Evolutionary conservation across 2,113 vertebrate genomes (phyloP).

Genomic region (Enhydra lutris): DNA sequence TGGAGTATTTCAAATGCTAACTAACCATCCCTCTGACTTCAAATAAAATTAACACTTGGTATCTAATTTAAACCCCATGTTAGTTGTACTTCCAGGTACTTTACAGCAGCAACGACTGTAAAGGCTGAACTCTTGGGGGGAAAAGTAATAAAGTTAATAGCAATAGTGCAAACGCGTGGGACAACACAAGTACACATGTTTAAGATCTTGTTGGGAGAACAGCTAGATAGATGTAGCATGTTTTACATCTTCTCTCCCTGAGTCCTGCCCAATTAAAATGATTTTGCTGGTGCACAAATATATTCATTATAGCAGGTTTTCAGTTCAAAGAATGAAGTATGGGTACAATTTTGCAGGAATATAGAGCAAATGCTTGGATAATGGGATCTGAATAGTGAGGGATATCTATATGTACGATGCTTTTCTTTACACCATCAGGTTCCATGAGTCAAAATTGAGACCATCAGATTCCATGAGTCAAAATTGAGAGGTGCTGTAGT

Average conservation of each 20-base stretch:
- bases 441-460: neutral
- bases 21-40: slow-evolving; percentile 36
- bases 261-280: neutral
- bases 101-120: neutral
- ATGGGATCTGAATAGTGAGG: neutral
- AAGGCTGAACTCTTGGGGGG: neutral
- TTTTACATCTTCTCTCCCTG: neutral
- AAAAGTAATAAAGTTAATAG: neutral
- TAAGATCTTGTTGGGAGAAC: neutral
- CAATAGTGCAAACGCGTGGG: neutral
- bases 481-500: neutral
- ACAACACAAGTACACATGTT: neutral
- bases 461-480: neutral
- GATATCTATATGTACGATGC: neutral
- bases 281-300: neutral
- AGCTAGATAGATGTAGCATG: neutral
- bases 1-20: slow-evolving; percentile 64
- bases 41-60: slow-evolving; percentile 49
- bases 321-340: neutral
- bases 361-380: neutral
- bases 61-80: slow-evolving; percentile 6
- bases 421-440: neutral
- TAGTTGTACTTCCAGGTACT: neutral
- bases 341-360: neutral
- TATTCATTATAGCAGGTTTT: neutral